These are phyloP conservation scores for Zaprionus camerounensis DNA, from an alignment of 1,140 invertebrate genomes.

Conservation along the genomic window DNA sequence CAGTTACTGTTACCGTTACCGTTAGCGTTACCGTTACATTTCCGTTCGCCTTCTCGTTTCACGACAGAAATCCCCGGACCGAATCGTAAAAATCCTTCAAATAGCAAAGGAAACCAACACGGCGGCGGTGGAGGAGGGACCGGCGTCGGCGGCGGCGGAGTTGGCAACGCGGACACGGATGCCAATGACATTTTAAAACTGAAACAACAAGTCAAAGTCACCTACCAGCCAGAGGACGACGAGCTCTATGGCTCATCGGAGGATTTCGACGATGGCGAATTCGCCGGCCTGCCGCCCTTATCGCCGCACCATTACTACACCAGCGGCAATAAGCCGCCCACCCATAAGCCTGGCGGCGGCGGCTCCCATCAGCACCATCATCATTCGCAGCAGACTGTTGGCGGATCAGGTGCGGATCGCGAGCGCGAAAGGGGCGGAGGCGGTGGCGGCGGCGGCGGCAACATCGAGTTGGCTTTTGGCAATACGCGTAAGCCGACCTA, in stretches of 20 bases:
- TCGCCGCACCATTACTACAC: slow-evolving; percentile 80
- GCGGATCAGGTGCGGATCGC: slow-evolving; percentile 27
- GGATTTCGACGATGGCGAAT: slow-evolving; percentile 79
- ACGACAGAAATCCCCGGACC: slow-evolving; percentile 86
- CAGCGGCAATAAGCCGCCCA: slow-evolving; percentile 76
- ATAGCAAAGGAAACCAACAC: slow-evolving; percentile 54
- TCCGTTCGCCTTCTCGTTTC: slow-evolving; percentile 54
- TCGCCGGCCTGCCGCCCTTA: slow-evolving; percentile 67
- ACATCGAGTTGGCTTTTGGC: slow-evolving; percentile 45
- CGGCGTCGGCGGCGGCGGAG: slow-evolving; percentile 18
- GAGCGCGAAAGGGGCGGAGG: slow-evolving; percentile 25
- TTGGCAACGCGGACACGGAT: slow-evolving; percentile 64
- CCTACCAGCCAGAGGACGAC: slow-evolving; percentile 83
- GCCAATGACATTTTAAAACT: slow-evolving; percentile 84
- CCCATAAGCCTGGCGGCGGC: slow-evolving; percentile 68
- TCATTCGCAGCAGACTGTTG: slow-evolving; percentile 56
- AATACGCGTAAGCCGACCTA: slow-evolving; percentile 64
- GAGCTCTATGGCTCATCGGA: slow-evolving; percentile 83
- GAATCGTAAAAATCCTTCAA: slow-evolving; percentile 82
- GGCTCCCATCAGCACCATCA: slow-evolving; percentile 62
- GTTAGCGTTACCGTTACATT: slow-evolving; percentile 42
- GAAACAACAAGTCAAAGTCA: slow-evolving; percentile 84
- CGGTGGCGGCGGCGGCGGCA: slow-evolving; percentile 33
- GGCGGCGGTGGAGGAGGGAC: slow-evolving; percentile 13
- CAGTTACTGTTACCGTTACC: slow-evolving; percentile 47